phyloP scores from a whole-genome alignment of 2,113 vertebrate species.

The Pomatostomus ruficeps region DNA sequence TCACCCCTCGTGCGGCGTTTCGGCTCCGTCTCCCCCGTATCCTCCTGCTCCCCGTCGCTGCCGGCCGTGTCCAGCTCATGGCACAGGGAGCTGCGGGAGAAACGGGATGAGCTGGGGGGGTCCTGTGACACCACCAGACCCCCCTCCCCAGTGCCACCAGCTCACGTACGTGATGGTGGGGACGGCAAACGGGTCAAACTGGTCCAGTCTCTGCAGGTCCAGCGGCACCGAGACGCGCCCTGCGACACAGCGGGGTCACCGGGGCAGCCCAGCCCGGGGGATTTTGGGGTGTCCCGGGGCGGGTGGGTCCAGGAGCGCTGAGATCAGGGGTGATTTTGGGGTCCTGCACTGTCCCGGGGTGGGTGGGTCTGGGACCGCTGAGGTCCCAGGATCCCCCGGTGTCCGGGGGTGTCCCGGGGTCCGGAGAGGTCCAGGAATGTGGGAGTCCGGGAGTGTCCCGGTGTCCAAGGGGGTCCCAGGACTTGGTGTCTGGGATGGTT shows the following conservation, averaged over 20 bases:
- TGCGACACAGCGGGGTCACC: neutral
- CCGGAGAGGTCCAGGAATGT: too few relatives aligned
- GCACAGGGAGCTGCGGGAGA: constrained; percentile 76
- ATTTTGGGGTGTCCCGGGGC: too few relatives aligned
- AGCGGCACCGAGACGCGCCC: constrained; percentile 93
- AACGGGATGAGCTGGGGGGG: accelerated
- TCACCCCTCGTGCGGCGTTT: constrained; percentile 79
- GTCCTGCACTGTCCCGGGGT: too few relatives aligned
- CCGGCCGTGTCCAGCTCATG: constrained; percentile 79
- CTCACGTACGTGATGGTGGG: constrained; percentile 85
- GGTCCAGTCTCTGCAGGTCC: constrained; percentile 81
- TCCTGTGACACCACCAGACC: accelerated
- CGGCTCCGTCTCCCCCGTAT: constrained; percentile 61
- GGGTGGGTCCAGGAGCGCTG: too few relatives aligned
- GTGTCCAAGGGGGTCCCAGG: too few relatives aligned
- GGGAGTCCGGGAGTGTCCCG: too few relatives aligned
- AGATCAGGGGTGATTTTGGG: too few relatives aligned
- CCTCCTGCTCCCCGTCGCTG: constrained; percentile 67
- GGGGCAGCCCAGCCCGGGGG: neutral
- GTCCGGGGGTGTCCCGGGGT: too few relatives aligned
- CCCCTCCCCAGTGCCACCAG: accelerated
- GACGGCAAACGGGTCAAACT: constrained; percentile 89
- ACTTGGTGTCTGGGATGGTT: too few relatives aligned
- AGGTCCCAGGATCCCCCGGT: too few relatives aligned
- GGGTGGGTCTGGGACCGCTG: too few relatives aligned